These are phyloP conservation scores for Myotis planiceps DNA, from an alignment of 2,797 vertebrate species.

Conservation along the genomic window DNA sequence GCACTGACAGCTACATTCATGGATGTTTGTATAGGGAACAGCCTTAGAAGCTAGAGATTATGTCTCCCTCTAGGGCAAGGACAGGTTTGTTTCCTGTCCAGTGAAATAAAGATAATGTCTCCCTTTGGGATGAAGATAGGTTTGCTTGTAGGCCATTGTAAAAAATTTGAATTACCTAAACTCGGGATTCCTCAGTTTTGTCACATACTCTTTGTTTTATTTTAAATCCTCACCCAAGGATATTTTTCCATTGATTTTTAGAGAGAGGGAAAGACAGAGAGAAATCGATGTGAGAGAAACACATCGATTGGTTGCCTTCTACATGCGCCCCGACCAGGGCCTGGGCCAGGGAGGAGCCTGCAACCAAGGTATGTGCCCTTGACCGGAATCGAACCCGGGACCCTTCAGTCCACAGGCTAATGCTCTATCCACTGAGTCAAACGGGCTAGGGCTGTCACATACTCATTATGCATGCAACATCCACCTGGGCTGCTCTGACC, in stretches of 20 bases:
- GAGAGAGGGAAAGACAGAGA: no score
- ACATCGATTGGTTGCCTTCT: no score
- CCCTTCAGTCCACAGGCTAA: no score
- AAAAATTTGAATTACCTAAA: background rate
- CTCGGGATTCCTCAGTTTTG: background rate
- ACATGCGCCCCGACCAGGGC: no score
- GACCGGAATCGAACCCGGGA: no score
- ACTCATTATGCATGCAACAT: no score
- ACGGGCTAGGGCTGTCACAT: background rate
- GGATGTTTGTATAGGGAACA: background rate
- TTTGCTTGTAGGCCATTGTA: background rate
- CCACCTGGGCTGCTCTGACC: background rate
- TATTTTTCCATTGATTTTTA: no score
- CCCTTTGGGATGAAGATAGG: background rate
- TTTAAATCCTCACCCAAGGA: no score
- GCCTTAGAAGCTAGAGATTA: background rate
- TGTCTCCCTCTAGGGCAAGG: background rate
- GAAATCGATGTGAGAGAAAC: no score
- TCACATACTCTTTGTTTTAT: background rate
- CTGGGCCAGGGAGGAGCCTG: no score
- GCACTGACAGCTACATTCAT: background rate
- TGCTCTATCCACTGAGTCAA: no score
- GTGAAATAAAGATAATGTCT: background rate
- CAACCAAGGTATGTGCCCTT: no score
- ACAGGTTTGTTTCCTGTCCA: background rate